These are phyloP conservation scores for Petrolisthes cinctipes DNA, from an alignment of 2,888 invertebrate species.

Conservation along the genomic window DNA sequence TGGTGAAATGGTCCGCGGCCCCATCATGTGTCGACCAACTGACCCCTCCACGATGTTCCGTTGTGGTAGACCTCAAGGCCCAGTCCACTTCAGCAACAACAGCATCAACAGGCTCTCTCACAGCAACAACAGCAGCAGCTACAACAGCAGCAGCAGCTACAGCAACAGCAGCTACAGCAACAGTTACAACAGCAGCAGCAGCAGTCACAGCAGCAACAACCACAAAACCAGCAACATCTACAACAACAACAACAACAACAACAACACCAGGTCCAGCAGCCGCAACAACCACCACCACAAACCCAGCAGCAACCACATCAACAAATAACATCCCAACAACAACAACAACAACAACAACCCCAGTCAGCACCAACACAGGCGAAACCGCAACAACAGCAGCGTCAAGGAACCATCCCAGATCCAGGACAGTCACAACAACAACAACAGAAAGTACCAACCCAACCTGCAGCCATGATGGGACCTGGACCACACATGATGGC, in stretches of 20 bases:
- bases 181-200: conserved; percentile 13
- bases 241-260: conserved; percentile 35
- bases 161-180: conserved; percentile 16
- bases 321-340: conserved; percentile 25
- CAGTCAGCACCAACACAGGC: conserved; percentile 6
- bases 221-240: conserved; percentile 23
- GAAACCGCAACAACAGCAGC: conserved; percentile 34
- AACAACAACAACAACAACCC: conserved; percentile 31
- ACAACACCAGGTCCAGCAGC: conserved; percentile 1
- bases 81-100: conserved; percentile 40
- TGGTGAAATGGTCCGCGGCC: conserved; percentile 39
- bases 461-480: conserved; percentile 35
- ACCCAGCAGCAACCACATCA: conserved; percentile 42
- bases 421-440: conserved; percentile 33
- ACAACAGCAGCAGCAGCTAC: conserved; percentile 41
- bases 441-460: conserved; percentile 16
- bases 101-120: conserved; percentile 25
- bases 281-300: neutral
- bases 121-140: conserved; percentile 39
- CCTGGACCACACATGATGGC: conserved; percentile 56
- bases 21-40: conserved; percentile 50
- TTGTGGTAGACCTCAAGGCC: conserved; percentile 44
- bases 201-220: conserved; percentile 12
- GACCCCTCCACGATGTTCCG: conserved; percentile 51
- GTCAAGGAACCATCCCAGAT: conserved; percentile 22